Evolutionary conservation across 2,113 vertebrate genomes (phyloP), one percentile per base, ranked within the genome.

Genomic region (Phycodurus eques): DNA sequence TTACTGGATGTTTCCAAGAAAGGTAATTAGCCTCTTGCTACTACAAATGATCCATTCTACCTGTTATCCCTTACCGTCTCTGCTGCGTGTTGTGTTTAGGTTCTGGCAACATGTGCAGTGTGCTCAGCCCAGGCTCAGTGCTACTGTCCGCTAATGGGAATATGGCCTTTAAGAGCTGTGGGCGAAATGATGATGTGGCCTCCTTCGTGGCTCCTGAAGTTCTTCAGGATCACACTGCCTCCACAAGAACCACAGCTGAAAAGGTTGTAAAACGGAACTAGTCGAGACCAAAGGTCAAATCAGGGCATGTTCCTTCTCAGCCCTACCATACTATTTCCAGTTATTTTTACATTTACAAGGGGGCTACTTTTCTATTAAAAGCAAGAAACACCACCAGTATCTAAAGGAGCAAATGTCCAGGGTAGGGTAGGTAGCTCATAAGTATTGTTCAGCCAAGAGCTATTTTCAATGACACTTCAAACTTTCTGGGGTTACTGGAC

Each of bases 191-290:
- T 20, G 94, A 95, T 33, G 81, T 92, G 73, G 81, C 80, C 33
- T 93, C 93, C 69, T 96, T 96, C 87, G 94, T 90, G 2, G 92
- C 95, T 51, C 95, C 95, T 0, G 95, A 96, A 80, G n/a, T 91
- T 49, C 85, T 93, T 2, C 90, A 91, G 39, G 85, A 68, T 69
- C 85, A 81, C 11, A 67, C 68, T 0, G 61, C 81, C 59, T 89
- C 80, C 1, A 89, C 86, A 49, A 88, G 57, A 56, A 77, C 66
- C 0, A 87, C 83, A 70, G 63, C 79, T 0, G 92, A 93, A 67
- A 95, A 95, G 94, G 96, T 98, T 77, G 6, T 68, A 54, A 39
- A 68, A 47, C 8, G 14, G 7, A 67, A 33, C 13, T 49, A 22
- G 22, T 14, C 14, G 6, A 19, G 6, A 44, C 62, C 35, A 60